Evolutionary conservation across 2,888 invertebrate species (phyloP).

Genomic region (Iphiclides podalirius): DNA sequence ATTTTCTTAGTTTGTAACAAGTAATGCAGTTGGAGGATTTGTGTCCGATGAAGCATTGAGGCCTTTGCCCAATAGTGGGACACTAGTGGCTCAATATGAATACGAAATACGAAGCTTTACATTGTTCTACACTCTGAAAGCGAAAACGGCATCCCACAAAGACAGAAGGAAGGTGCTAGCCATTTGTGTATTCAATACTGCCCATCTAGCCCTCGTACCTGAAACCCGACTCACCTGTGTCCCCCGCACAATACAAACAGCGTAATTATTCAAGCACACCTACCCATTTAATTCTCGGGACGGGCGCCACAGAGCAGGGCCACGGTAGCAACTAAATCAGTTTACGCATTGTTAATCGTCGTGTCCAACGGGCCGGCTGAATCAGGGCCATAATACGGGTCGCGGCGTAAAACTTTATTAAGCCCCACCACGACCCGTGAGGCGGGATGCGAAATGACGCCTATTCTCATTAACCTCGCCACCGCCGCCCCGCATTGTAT

Average conservation of each 20-base stretch:
- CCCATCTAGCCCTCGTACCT: not conserved
- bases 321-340: constrained; percentile 54
- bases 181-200: no score
- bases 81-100: no score
- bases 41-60: no score
- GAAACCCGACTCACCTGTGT: constrained; percentile 16
- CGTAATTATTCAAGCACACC: constrained; percentile 22
- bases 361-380: constrained; percentile 51
- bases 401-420: constrained; percentile 69
- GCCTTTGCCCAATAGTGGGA: no score
- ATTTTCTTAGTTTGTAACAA: no score
- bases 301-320: constrained; percentile 23
- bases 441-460: constrained; percentile 61
- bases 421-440: constrained; percentile 54
- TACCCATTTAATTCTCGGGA: constrained; percentile 20
- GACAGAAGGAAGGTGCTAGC: no score
- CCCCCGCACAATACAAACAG: constrained; percentile 17
- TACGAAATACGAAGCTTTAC: no score
- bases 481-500: constrained; percentile 46
- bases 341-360: constrained; percentile 65
- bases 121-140: no score
- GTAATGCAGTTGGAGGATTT: no score
- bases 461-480: constrained; percentile 70
- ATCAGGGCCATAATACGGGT: constrained; percentile 60
- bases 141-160: no score